Percentiles rank a stretch among this genome's conserved stretches.
These are phyloP conservation scores for Notodonta ziczac DNA, from an alignment of 2,888 invertebrate genomes.

Conservation along the genomic window DNA sequence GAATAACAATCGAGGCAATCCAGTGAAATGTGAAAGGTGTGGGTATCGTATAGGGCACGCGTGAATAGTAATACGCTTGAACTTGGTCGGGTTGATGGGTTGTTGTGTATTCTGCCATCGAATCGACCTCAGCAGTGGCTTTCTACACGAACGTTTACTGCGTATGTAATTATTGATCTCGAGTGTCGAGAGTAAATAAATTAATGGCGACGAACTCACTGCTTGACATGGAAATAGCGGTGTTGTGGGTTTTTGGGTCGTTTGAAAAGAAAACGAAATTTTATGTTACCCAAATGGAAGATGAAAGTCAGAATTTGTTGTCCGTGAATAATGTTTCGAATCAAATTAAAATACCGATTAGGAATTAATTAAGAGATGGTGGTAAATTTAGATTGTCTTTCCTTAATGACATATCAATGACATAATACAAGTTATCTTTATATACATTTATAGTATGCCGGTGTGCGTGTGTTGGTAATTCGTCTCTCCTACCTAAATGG, in stretches of 20 bases:
- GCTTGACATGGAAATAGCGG: slow-evolving; percentile 6
- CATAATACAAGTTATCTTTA: no score
- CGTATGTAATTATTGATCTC: slow-evolving; percentile 39
- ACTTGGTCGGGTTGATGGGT: slow-evolving; percentile 22
- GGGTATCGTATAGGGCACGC: slow-evolving; percentile 9
- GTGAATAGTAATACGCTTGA: slow-evolving; percentile 16
- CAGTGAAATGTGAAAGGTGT: slow-evolving; percentile 40
- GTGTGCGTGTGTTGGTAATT: no score
- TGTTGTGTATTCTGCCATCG: slow-evolving; percentile 40
- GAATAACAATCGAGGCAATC: slow-evolving; percentile 62
- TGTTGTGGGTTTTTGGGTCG: slow-evolving; percentile 5
- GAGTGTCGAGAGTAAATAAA: slow-evolving; percentile 32
- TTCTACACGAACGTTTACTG: slow-evolving; percentile 45
- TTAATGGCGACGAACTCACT: slow-evolving; percentile 37
- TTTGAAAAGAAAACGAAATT: slow-evolving; percentile 7
- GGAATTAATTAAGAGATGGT: no score
- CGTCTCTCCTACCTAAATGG: no score
- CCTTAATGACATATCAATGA: no score
- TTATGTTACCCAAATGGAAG: not conserved
- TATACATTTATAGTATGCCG: no score
- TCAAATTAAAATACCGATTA: no score
- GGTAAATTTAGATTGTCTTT: no score
- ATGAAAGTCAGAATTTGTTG: no score
- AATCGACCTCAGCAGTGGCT: slow-evolving; percentile 41
- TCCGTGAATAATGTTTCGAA: no score